These are phyloP conservation scores for Callyntrura guangdongensis DNA, from an alignment of 2,888 invertebrate genomes.

Conservation along the genomic window DNA sequence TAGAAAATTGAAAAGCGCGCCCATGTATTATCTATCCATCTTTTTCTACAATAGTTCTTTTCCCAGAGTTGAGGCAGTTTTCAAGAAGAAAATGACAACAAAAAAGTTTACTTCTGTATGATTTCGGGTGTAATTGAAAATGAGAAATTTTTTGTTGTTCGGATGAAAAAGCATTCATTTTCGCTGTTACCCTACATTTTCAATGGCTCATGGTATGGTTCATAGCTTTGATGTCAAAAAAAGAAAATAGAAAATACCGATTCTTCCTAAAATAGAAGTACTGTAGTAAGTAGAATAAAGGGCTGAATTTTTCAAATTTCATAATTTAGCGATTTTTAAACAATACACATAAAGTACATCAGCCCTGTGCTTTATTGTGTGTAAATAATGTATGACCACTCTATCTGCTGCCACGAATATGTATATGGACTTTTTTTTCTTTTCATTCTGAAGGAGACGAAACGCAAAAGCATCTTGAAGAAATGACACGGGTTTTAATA, in stretches of 20 bases:
- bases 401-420: too few species aligned
- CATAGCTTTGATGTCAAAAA: too few species aligned
- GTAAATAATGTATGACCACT: not conserved
- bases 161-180: not conserved
- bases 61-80: not conserved
- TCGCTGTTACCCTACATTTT: not conserved
- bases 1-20: constrained; percentile 7
- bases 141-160: not conserved
- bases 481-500: too few species aligned
- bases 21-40: not conserved
- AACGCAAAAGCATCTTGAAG: too few species aligned
- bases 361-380: constrained; percentile 10
- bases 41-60: not conserved
- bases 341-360: not conserved
- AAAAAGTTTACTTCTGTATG: constrained; percentile 14
- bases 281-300: too few species aligned
- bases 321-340: not conserved
- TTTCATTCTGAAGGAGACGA: not conserved
- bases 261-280: too few species aligned
- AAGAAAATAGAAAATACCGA: too few species aligned
- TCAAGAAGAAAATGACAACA: not conserved
- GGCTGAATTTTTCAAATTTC: too few species aligned
- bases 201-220: too few species aligned
- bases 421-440: not conserved
- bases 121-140: constrained; percentile 37